Evolutionary conservation across 2,888 invertebrate genomes (phyloP).

Genomic region (Globia sparganii): DNA sequence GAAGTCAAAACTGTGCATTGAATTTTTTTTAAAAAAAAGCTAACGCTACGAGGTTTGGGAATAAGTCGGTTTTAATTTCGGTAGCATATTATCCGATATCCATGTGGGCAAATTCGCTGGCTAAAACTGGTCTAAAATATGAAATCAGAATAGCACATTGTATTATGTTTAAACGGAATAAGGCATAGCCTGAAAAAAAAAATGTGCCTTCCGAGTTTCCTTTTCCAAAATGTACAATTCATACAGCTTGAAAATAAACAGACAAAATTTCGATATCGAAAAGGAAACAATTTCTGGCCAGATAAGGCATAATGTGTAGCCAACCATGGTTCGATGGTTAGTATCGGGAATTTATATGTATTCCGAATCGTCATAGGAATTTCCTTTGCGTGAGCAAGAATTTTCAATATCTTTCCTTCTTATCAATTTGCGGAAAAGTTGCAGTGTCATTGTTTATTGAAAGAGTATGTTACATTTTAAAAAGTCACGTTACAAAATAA

Average conservation of each 20-base stretch:
- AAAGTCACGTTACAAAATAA: not conserved
- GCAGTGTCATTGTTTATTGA: slow-evolving; percentile 9
- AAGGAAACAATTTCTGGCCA: slow-evolving; percentile 44
- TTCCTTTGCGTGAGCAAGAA: slow-evolving; percentile 20
- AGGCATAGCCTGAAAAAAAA: not conserved
- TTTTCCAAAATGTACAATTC: slow-evolving; percentile 23
- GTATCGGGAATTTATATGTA: slow-evolving; percentile 53
- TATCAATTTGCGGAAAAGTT: slow-evolving; percentile 15
- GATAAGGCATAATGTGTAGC: slow-evolving; percentile 52
- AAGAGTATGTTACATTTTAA: not conserved
- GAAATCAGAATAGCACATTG: not conserved
- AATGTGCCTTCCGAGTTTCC: not conserved
- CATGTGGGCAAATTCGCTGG: not conserved
- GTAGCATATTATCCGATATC: not conserved
- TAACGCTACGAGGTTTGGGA: not conserved
- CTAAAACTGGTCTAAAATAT: not conserved
- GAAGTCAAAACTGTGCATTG: not conserved
- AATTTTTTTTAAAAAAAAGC: not conserved
- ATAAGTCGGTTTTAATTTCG: not conserved
- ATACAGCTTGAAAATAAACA: slow-evolving; percentile 22
- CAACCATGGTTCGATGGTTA: slow-evolving; percentile 52
- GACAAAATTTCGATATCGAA: slow-evolving; percentile 26
- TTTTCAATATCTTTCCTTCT: slow-evolving; percentile 39
- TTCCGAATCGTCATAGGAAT: slow-evolving; percentile 39
- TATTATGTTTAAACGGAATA: not conserved